Evolutionary conservation across 23 tunicate genomes (phyloP), one percentile per base, ranked within the genome.

Genomic region (Phallusia fumigata): DNA sequence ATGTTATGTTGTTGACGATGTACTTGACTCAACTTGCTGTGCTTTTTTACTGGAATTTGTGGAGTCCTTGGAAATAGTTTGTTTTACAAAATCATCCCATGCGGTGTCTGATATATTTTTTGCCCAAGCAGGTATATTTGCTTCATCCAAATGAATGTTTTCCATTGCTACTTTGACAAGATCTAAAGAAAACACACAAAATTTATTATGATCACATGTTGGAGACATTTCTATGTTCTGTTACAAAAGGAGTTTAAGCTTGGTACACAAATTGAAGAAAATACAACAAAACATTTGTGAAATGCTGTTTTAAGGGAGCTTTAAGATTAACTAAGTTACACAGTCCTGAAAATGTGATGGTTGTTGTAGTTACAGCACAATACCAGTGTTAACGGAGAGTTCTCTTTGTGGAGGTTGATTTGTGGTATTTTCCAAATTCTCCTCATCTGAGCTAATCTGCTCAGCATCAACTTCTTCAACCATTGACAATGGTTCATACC

Each of bases 41-140:
- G 69, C 3, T 11, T 24, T 21, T 58, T 58, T 16, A 22, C 13
- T 58, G 69, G 69, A 21, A 22, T 21, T 13, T 1, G 3, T 24
- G 26, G 69, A 58, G 28, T 58, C 69, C 28, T 58, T 58, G 5
- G 28, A 58, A 58, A 58, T 24, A 58, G 69, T 24, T 58, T 58
- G 69, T 73, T 85, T 47, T 21, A 90, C 79, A 47, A 85, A 74
- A 28, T 81, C 76, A 36, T 81, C 53, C 95, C 95, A 90, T 36
- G 88, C 95, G 50, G 44, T 65, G 16, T 90, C 86, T 33, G 95
- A 85, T 36, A 90, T 49, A 40, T 85, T 83, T 52, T 81, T 85
- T 21, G 89, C 95, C 95, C 95, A 90, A 11, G 76, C 24, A 16
- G 95, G 95, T 33, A 85, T 78, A 32, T 72, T 31, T 8, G 80